A percentile compares a stretch with the other conserved stretches of the same genome.
Conservation (phyloP, 2,113 vertebrate species). For the Orthochromis malagaraziensis region DNA sequence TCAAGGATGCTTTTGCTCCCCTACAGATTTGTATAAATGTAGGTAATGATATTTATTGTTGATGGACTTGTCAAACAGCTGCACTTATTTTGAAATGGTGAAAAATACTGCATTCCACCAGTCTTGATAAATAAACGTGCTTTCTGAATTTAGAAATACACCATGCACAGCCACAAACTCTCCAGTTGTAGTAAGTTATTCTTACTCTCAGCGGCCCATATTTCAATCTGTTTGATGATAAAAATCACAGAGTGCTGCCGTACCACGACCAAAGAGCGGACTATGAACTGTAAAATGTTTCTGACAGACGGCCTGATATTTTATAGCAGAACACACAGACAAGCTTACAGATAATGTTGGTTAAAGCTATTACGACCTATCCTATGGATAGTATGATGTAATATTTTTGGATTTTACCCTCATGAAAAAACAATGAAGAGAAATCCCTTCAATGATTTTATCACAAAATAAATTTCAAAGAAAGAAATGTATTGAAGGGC, state of each 20-base stretch:
- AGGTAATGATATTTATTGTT: neutral
- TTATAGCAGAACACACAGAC: neutral
- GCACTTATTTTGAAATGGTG: neutral
- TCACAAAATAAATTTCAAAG: accelerated
- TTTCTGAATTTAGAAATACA: neutral
- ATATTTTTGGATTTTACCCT: neutral
- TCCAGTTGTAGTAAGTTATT: neutral
- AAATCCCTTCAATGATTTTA: neutral
- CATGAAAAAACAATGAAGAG: neutral
- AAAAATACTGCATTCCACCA: neutral
- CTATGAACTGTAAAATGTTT: neutral
- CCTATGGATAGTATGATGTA: accelerated
- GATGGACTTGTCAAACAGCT: neutral
- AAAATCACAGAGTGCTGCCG: neutral
- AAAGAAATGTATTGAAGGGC: accelerated
- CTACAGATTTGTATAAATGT: neutral
- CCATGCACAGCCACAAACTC: neutral
- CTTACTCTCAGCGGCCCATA: neutral
- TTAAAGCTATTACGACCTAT: neutral
- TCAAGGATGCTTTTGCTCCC: neutral
- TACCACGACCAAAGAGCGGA: accelerated
- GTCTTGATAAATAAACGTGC: neutral
- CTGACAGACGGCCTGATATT: neutral
- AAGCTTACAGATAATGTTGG: neutral
- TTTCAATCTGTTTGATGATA: neutral